phyloP scores from a whole-genome alignment of 1,140 invertebrate genomes.

The Stenopsyche tienmushanensis region DNA sequence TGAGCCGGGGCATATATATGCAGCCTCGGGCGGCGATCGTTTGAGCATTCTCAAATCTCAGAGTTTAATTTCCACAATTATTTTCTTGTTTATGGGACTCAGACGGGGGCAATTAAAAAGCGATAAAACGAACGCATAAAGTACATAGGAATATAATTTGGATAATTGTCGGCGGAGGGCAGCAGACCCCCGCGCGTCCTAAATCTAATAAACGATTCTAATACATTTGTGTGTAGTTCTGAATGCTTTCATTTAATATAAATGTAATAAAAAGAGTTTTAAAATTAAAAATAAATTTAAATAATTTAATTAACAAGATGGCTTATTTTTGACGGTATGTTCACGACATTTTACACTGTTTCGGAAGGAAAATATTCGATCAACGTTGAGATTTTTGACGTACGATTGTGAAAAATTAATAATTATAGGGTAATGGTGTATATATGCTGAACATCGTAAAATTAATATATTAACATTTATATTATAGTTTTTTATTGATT shows the following conservation, averaged over 20 bases:
- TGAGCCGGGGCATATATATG: background rate
- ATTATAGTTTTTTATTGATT: too few relatives aligned
- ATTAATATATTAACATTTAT: too few relatives aligned
- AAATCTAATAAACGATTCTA: constrained; percentile 29
- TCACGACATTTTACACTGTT: too few relatives aligned
- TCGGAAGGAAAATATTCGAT: too few relatives aligned
- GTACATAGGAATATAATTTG: constrained; percentile 36
- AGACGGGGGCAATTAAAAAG: constrained; percentile 40
- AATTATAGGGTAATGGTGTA: too few relatives aligned
- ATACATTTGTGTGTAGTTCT: background rate
- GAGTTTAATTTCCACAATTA: constrained; percentile 34
- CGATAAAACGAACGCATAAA: constrained; percentile 38
- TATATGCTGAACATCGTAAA: too few relatives aligned
- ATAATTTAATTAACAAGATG: background rate
- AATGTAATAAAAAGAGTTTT: background rate
- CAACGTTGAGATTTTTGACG: too few relatives aligned
- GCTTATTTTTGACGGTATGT: too few relatives aligned
- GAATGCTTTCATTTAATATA: background rate
- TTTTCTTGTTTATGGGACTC: constrained; percentile 34
- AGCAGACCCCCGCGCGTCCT: background rate
- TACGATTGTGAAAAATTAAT: too few relatives aligned
- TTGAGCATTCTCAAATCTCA: constrained; percentile 9
- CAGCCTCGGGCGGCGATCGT: background rate
- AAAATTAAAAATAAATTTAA: background rate
- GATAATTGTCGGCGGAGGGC: constrained; percentile 34